phyloP scores from a whole-genome alignment of 2,797 vertebrate genomes.

The Chelmon rostratus region DNA sequence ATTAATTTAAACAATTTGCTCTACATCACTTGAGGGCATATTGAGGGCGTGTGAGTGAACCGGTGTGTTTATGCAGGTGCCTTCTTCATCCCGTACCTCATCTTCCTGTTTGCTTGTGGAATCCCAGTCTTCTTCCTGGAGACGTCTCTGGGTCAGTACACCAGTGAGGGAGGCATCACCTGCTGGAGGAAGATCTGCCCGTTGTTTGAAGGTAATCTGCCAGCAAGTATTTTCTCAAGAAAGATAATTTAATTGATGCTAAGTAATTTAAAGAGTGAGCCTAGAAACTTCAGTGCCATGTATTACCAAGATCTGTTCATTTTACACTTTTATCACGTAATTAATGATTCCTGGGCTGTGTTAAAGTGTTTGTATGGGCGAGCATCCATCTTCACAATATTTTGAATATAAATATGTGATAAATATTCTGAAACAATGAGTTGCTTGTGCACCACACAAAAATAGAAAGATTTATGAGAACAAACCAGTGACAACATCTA shows the following conservation, averaged over 20 bases:
- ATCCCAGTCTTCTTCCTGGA: conserved; percentile 97
- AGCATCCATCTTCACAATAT: background rate
- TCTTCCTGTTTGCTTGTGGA: conserved; percentile 98
- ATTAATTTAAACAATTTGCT: background rate
- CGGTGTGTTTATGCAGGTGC: conserved; percentile 86
- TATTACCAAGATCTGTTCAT: conserved; percentile 8
- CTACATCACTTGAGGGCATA: background rate
- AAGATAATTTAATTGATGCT: background rate
- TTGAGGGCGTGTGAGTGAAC: background rate
- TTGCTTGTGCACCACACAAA: background rate
- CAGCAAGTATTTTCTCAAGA: background rate
- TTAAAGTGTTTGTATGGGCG: background rate
- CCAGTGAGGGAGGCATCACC: conserved; percentile 95
- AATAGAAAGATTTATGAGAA: conserved; percentile 4
- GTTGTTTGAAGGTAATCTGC: conserved; percentile 92
- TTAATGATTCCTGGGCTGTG: background rate
- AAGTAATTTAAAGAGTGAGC: background rate
- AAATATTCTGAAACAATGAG: conserved; percentile 4
- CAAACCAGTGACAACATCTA: background rate
- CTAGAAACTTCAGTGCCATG: background rate
- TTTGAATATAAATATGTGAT: background rate
- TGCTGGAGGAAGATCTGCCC: conserved; percentile 96
- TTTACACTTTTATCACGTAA: background rate
- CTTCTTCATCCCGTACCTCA: conserved; percentile 98
- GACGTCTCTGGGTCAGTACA: conserved; percentile 95